A percentile compares a stretch with the other conserved stretches of the same genome.
Conservation (phyloP, 2,888 invertebrate species). For the Ichneumoninae sp. region DNA sequence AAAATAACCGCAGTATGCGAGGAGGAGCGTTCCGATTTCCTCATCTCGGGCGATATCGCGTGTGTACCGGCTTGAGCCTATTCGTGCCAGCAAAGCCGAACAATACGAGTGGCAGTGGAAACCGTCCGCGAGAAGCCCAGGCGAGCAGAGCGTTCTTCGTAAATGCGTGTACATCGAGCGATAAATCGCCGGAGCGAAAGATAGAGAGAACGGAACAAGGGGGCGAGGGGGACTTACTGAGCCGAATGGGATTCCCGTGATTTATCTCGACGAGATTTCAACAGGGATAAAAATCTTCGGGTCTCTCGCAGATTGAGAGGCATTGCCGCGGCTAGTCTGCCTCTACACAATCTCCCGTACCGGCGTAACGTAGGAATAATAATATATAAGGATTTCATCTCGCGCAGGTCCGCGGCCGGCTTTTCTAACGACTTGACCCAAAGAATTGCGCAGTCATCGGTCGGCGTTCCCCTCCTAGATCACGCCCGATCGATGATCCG, state of each 20-base stretch:
- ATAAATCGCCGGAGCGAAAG: slow-evolving; percentile 72
- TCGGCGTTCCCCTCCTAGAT: slow-evolving; percentile 42
- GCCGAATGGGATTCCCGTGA: slow-evolving; percentile 74
- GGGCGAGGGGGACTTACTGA: slow-evolving; percentile 61
- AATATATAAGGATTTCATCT: slow-evolving; percentile 17
- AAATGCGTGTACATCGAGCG: slow-evolving; percentile 67
- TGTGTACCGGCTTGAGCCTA: slow-evolving; percentile 43
- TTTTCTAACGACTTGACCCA: slow-evolving; percentile 36
- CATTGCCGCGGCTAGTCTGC: slow-evolving; percentile 18
- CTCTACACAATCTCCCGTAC: slow-evolving; percentile 13
- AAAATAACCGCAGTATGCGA: slow-evolving; percentile 21
- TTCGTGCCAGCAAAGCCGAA: slow-evolving; percentile 68
- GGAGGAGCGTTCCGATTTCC: slow-evolving; percentile 31
- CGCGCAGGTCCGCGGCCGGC: slow-evolving; percentile 26
- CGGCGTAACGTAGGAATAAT: neutral
- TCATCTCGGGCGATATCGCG: slow-evolving; percentile 40
- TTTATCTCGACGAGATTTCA: slow-evolving; percentile 77
- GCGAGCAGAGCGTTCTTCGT: slow-evolving; percentile 51
- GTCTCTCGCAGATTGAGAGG: slow-evolving; percentile 50
- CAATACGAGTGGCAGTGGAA: slow-evolving; percentile 61
- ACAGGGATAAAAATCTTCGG: slow-evolving; percentile 74
- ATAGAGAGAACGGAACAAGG: slow-evolving; percentile 38
- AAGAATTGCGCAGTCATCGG: slow-evolving; percentile 55
- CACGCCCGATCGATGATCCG: slow-evolving; percentile 56
- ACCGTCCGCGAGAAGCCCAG: slow-evolving; percentile 50